A percentile compares a stretch with the other conserved stretches of the same genome.
These are phyloP conservation scores for Orthosia incerta DNA, from an alignment of 2,888 invertebrate genomes.

Conservation along the genomic window DNA sequence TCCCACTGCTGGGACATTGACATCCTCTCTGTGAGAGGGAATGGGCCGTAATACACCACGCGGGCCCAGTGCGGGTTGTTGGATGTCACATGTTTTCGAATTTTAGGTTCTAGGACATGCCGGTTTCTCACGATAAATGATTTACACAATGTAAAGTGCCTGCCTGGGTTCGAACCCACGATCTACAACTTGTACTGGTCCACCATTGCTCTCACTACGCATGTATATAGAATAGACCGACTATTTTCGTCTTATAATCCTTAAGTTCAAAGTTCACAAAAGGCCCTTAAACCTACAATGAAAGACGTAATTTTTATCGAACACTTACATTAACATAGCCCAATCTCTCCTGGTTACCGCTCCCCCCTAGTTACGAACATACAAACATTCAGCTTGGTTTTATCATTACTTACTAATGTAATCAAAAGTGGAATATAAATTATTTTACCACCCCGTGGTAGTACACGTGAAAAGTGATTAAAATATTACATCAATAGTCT, in stretches of 20 bases:
- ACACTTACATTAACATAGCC: conserved; percentile 11
- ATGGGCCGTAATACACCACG: no score
- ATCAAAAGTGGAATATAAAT: conserved; percentile 21
- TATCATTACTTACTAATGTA: conserved; percentile 32
- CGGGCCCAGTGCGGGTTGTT: no score
- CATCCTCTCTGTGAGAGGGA: no score
- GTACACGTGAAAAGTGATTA: conserved; percentile 12
- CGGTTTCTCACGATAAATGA: no score
- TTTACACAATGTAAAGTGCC: no score
- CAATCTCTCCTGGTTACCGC: conserved; percentile 43
- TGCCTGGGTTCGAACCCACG: no score
- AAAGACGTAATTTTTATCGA: conserved; percentile 21
- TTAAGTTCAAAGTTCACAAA: conserved; percentile 13
- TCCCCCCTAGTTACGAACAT: conserved; percentile 42
- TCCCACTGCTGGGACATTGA: no score
- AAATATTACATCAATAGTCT: not conserved
- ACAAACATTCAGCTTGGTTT: conserved; percentile 38
- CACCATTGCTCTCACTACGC: no score
- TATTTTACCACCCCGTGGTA: not conserved
- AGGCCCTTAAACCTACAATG: not conserved
- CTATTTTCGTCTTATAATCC: not conserved
- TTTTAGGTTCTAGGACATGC: no score
- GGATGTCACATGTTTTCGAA: no score
- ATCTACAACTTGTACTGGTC: no score
- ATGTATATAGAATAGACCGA: no score